Evolutionary conservation across 2,888 invertebrate species (phyloP), one percentile per base, ranked within the genome.

Genomic region (Tenthredo scrophulariae): DNA sequence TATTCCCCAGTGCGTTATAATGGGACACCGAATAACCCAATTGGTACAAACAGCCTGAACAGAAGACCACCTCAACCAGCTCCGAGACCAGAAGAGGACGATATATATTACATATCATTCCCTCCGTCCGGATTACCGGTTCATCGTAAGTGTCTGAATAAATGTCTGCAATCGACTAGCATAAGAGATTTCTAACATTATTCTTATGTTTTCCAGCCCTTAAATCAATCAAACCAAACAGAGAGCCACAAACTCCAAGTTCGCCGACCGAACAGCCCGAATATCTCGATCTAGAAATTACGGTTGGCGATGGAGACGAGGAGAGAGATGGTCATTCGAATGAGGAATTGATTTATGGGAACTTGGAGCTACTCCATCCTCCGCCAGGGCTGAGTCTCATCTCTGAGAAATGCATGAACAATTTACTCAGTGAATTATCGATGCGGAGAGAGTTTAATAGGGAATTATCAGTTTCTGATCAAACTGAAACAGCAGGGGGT

Each of bases 41-140:
- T 86, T 88, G 85, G 87, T 91, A 89, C 37, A 87, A 79, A 86
- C 4, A 85, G 85, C 84, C 65, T 90, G 40, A 91, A 90, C 7
- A 86, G 88, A 77, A 89, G 92, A 84, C 90, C 92, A 6, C 89
- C 92, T 3, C 92, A 92, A 85, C 91, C 92, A 84, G 86, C 90
- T n/a, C 90, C 88, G 43, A 90, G 91, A 86, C 91, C 91, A 46
- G 86, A 90, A 50, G 88, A 89, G 84, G 89, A 90, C 74, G 93
- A 93, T 85, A 93, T 94, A 79, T 94, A 94, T 89, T 95, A 94
- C 87, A 94, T 94, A 75, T 93, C 94, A 5, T 95, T 94, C 89
- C 94, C 94, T 80, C 94, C 94, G 5, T 94, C 94, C 33, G 95
- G 95, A 87, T 89, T 94, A 85, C 94, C 94, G n/a, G 91, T 94